A percentile compares a stretch with the other conserved stretches of the same genome.
Evolutionary conservation across 2,113 vertebrate genomes (phyloP).

Genomic region (Octodon degus): DNA sequence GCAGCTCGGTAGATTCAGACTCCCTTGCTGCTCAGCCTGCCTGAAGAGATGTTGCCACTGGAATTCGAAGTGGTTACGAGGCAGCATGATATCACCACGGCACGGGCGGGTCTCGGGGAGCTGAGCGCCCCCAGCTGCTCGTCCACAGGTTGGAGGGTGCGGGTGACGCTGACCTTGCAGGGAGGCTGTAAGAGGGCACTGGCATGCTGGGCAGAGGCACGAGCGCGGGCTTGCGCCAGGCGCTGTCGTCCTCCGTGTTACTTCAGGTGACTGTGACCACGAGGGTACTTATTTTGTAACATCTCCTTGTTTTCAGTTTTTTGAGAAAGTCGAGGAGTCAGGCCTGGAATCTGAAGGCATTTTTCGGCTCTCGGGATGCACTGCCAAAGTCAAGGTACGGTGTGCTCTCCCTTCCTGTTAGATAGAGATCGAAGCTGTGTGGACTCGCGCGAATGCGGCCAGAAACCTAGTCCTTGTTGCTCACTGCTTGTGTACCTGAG

Average conservation of each 20-base stretch:
- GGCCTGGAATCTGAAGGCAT: slow-evolving; percentile 97
- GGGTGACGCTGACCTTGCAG: not conserved
- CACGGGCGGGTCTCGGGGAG: not conserved
- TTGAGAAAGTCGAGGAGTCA: slow-evolving; percentile 94
- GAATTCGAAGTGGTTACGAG: not conserved
- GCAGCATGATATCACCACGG: not conserved
- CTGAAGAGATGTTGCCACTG: not conserved
- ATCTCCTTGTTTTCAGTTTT: slow-evolving; percentile 87
- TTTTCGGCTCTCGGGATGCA: slow-evolving; percentile 95
- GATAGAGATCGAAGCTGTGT: not conserved
- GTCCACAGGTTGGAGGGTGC: not conserved
- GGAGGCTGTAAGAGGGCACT: not conserved
- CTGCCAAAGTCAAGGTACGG: slow-evolving; percentile 95
- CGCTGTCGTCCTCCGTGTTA: not conserved
- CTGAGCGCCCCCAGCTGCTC: not conserved
- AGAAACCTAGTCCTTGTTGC: not conserved
- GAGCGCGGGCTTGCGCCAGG: not conserved
- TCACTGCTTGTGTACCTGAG: not conserved
- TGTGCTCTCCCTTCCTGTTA: not conserved
- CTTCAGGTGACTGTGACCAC: not conserved
- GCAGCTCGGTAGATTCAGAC: not conserved
- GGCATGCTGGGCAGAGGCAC: fast-evolving
- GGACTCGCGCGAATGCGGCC: not conserved
- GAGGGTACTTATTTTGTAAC: slow-evolving; percentile 24
- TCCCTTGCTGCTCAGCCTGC: not conserved